Evolutionary conservation across 2,888 invertebrate genomes (phyloP).

Genomic region (Lepidocyrtoides sp.): DNA sequence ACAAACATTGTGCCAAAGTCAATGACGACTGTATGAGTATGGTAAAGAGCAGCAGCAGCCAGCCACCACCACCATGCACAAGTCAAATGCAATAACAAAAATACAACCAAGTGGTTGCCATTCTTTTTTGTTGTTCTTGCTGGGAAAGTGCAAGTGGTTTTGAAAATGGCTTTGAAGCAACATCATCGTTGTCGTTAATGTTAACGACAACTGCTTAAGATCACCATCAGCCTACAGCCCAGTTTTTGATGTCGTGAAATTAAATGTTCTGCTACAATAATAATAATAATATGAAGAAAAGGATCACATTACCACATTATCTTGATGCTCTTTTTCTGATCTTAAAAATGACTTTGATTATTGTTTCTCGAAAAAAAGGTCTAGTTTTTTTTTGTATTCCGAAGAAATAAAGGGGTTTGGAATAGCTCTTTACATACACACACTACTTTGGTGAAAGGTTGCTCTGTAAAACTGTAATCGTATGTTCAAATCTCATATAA

Average conservation of each 20-base stretch:
- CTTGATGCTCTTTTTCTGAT: conserved; percentile 65
- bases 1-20: conserved; percentile 17
- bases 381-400: not conserved
- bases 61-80: too few relatives aligned
- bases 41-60: not conserved
- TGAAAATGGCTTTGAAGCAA: conserved; percentile 68
- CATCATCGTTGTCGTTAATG: conserved; percentile 67
- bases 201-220: conserved; percentile 73
- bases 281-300: conserved; percentile 54
- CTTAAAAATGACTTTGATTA: conserved; percentile 69
- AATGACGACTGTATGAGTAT: not conserved
- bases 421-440: not conserved
- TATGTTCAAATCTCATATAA: conserved; percentile 34
- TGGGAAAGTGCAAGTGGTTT: conserved; percentile 75
- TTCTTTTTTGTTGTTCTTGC: conserved; percentile 1
- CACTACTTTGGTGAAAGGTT: conserved; percentile 2
- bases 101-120: conserved; percentile 27
- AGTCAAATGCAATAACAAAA: conserved; percentile 43
- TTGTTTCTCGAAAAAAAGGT: conserved; percentile 39
- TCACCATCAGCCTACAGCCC: conserved; percentile 55
- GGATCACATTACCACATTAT: conserved; percentile 70
- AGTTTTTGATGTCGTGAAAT: conserved; percentile 52
- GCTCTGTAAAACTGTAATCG: conserved; percentile 45
- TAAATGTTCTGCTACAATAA: conserved; percentile 32
- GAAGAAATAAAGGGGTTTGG: not conserved